Evolutionary conservation across 2,113 vertebrate genomes (phyloP).

Genomic region (Cavia porcellus): DNA sequence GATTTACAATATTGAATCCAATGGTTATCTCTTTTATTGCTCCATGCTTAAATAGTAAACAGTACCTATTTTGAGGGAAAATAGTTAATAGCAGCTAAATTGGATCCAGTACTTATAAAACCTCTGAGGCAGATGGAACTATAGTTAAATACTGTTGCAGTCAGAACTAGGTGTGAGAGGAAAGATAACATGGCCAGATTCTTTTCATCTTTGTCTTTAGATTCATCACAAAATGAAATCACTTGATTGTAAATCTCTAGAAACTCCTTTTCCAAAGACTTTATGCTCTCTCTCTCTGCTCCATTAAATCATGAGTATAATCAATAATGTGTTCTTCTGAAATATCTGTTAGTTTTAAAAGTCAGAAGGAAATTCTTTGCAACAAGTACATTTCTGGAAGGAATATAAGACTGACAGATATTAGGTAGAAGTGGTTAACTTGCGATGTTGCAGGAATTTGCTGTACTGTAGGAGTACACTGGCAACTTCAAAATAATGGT

Average conservation of each 20-base stretch:
- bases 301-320: not conserved
- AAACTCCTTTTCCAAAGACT: not conserved
- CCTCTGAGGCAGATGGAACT: not conserved
- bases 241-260: not conserved
- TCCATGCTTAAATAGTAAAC: not conserved
- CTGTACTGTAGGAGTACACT: no score
- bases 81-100: not conserved
- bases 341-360: not conserved
- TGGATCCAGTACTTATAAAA: not conserved
- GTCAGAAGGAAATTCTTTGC: not conserved
- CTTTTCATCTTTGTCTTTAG: not conserved
- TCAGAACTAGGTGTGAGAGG: accelerated
- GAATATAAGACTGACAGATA: not conserved
- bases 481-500: not conserved
- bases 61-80: not conserved
- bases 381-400: not conserved
- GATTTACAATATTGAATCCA: not conserved
- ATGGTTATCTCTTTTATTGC: not conserved
- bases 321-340: not conserved
- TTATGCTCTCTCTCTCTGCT: not conserved
- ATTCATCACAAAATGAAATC: not conserved
- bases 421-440: not conserved
- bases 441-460: not conserved
- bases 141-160: not conserved
- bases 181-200: not conserved